Conservation (phyloP, 1,140 invertebrate genomes). For the Pararge aegeria region DNA sequence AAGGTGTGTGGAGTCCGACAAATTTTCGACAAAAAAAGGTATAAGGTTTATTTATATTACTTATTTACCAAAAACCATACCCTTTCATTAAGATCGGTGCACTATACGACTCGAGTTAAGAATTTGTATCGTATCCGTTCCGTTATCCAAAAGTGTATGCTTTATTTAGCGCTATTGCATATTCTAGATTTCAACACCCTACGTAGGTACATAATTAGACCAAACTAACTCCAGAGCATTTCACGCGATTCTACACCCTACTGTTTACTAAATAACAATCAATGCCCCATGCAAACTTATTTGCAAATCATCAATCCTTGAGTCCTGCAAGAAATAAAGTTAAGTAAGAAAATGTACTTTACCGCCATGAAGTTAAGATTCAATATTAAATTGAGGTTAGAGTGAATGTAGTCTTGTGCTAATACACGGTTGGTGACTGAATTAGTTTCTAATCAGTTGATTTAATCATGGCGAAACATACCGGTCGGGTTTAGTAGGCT, state of each 20-base stretch:
- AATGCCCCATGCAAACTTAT: conserved; percentile 17
- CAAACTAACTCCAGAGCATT: conserved; percentile 18
- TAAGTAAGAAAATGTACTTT: conserved; percentile 14
- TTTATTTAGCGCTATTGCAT: conserved; percentile 26
- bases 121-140: background rate
- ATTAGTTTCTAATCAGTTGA: conserved; percentile 53
- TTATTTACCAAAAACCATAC: no score
- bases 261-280: conserved; percentile 3
- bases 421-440: conserved; percentile 37
- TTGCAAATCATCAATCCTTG: conserved; percentile 1
- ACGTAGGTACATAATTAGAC: conserved; percentile 32
- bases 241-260: conserved; percentile 15
- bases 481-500: conserved; percentile 11
- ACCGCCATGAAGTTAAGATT: conserved; percentile 20
- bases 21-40: no score
- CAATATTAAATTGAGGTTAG: background rate
- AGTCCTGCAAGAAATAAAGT: background rate
- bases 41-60: no score
- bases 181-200: conserved; percentile 36
- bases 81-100: no score
- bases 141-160: conserved; percentile 9
- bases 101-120: no score
- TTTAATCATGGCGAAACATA: conserved; percentile 40
- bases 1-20: no score
- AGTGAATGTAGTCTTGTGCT: conserved; percentile 25